phyloP scores from a whole-genome alignment of 1,140 invertebrate species.

The Lepidurus arcticus region DNA sequence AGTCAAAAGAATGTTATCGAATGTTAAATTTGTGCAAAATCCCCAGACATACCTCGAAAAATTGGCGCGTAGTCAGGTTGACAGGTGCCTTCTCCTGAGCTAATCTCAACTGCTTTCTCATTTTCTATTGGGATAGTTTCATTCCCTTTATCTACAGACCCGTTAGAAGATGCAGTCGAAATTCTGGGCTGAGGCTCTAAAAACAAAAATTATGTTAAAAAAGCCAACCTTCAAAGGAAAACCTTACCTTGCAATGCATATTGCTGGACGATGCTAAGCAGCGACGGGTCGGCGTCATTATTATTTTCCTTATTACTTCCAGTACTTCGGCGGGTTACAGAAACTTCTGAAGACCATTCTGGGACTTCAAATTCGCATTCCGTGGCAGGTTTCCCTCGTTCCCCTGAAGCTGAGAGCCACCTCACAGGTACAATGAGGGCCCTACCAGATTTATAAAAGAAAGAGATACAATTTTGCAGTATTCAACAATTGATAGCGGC shows the following conservation, averaged over 20 bases:
- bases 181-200: too few species aligned
- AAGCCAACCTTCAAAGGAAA: neutral
- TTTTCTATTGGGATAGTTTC: neutral
- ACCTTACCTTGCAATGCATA: neutral
- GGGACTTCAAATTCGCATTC: slow-evolving; percentile 47
- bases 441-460: slow-evolving; percentile 45
- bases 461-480: neutral
- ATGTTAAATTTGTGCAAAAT: neutral
- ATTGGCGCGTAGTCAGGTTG: neutral
- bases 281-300: neutral
- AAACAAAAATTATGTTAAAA: neutral
- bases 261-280: neutral
- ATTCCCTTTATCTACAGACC: neutral
- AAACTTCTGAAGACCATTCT: neutral
- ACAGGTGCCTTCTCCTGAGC: neutral
- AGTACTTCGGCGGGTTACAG: neutral
- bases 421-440: slow-evolving; percentile 59
- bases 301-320: neutral
- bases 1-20: neutral
- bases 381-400: slow-evolving; percentile 51
- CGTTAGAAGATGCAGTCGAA: too few species aligned
- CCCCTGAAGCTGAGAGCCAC: slow-evolving; percentile 70
- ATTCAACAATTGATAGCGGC: neutral
- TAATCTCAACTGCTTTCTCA: neutral
- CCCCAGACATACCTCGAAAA: neutral